These are phyloP conservation scores for Pachydiplax longipennis DNA, from an alignment of 2,888 invertebrate genomes.

Conservation along the genomic window DNA sequence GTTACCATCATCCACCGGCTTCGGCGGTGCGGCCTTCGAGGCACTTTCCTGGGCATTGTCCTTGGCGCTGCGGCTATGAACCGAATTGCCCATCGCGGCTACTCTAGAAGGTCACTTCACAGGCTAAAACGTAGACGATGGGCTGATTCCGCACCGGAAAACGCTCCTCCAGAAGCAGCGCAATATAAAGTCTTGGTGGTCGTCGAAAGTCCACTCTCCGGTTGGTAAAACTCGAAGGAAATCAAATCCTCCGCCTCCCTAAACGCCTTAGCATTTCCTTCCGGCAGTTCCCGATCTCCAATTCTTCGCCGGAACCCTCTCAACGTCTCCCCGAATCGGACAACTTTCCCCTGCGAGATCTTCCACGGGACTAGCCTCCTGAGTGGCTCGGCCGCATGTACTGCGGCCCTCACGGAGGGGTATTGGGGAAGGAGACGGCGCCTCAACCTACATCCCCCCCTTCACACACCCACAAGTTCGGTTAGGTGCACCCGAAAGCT, in stretches of 20 bases:
- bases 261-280: background rate
- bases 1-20: background rate
- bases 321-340: background rate
- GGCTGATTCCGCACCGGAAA: background rate
- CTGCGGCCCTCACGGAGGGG: background rate
- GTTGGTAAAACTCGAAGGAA: too few relatives aligned
- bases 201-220: too few relatives aligned
- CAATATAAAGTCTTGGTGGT: too few relatives aligned
- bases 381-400: background rate
- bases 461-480: background rate
- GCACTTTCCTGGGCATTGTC: background rate
- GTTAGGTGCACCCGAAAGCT: background rate
- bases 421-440: background rate
- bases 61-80: background rate
- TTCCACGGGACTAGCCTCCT: background rate
- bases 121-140: background rate
- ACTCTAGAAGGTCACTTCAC: background rate
- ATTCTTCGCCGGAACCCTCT: background rate
- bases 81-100: constrained; percentile 12
- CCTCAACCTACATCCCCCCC: background rate
- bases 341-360: background rate
- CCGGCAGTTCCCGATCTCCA: background rate
- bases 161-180: background rate
- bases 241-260: too few relatives aligned
- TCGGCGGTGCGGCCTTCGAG: background rate